Evolutionary conservation across 2,113 vertebrate genomes (phyloP), one percentile per base, ranked within the genome.

Genomic region (Columbina picui): DNA sequence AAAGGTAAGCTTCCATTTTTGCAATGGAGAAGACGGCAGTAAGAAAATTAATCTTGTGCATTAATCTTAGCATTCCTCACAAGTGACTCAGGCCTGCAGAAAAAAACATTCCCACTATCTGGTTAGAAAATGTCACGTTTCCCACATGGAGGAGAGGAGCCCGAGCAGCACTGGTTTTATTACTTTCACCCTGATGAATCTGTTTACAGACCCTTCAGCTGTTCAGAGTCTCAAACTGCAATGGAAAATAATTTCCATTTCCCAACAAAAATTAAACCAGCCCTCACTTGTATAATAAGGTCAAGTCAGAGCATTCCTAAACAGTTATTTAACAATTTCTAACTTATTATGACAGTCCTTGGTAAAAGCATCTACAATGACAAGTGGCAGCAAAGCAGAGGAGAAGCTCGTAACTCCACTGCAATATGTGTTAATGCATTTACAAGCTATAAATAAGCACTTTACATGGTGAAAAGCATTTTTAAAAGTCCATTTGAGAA

Each of bases 61-160:
- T 97, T 96, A 96, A 96, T 97, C 89, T 96, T 75, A 90, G 96
- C 97, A 98, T 98, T 98, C 97, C 90, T 98, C 80, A 74, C 47
- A 78, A 97, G 83, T 98, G 96, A 98, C 92, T 97, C 90, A 91
- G 77, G 73, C 78, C 60, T 82, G 86, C 67, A 96, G 87, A 93
- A 95, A 90, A 97, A 97, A 97, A 97, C 60, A 63, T 96, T 97
- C 89, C 90, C 86, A 91, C 78, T 96, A 96, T 97, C 70, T 96
- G 91, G 98, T 94, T 88, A 93, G 74, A 96, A 86, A 94, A 95
- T 64, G 25, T 90, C 96, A 89, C 81, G 39, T 92, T 98, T 98
- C 97, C 97, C 97, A 98, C 93, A 93, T 5, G n/a, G 82, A 76
- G 87, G 12, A 55, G 76, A 95, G 63, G 73, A 52, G 18, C 39